Base-by-base conservation (phyloP, 2,113 vertebrate genomes). In the Bubo scandiacus region DNA sequence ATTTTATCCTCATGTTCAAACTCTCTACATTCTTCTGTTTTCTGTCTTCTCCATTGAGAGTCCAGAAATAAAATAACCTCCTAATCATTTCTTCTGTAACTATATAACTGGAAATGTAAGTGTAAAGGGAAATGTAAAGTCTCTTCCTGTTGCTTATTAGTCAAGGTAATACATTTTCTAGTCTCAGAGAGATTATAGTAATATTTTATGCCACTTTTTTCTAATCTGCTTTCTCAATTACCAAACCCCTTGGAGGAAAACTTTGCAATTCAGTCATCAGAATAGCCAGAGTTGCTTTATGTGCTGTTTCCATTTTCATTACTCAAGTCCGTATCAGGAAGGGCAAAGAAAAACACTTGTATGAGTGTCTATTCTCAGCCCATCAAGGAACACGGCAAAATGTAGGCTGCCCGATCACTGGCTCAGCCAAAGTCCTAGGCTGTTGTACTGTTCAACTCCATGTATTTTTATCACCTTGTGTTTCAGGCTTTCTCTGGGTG, bases 151-250 rank as follows among this genome's bases (percentile, higher is more conserved):
- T 97, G 58, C 55, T 90, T 93, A 82, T 93, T 96, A 96, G 89
- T 96, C 59, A 71, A 7, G 38, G 63, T 59, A 94, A 87, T 91
- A 93, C 11, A 65, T 96, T 96, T 91, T 94, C 63, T 97, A 86
- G 91, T 95, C 92, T 96, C 94, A 75, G 75, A 91, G 95, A 96
- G 95, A 96, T 94, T 96, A 52, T 57, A 55, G 81, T 77, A 70
- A 38, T 95, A 96, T 95, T 97, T 97, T 96, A 96, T 96, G 94
- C 80, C 90, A 91, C 63, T 63, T 92, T 82, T 88, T 94, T 86
- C 74, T 96, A 90, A 94, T 88, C 93, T 97, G 96, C 42, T 95
- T 96, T 97, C 84, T 97, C 95, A 93, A 96, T 97, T 96, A 95
- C 63, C 78, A 88, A 15, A 75, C 58, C 94, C 96, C 92, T 90